Conservation (phyloP, 2,888 invertebrate genomes). For the Anagyrus pseudococci region DNA sequence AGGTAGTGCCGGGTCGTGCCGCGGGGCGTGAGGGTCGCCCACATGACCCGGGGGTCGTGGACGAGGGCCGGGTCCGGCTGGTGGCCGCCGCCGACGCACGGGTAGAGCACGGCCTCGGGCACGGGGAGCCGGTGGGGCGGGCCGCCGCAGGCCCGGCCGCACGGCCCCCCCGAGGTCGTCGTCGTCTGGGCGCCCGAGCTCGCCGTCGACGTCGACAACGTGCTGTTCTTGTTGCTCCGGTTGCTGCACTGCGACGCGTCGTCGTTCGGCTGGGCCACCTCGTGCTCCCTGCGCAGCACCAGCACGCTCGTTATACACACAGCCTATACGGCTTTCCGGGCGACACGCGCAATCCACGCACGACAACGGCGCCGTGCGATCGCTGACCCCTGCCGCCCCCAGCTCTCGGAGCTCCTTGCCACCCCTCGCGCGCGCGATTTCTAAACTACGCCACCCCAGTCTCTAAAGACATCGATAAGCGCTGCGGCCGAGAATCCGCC, state of each 20-base stretch:
- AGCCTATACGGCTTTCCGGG: too few relatives aligned
- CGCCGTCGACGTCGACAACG: constrained; percentile 55
- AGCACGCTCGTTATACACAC: neutral
- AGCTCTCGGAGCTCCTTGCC: too few relatives aligned
- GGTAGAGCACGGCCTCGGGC: constrained; percentile 67
- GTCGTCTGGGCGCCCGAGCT: constrained; percentile 55
- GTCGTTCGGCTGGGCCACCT: constrained; percentile 32
- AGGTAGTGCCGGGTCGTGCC: constrained; percentile 76
- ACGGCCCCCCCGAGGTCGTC: constrained; percentile 41
- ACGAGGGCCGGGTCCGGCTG: constrained; percentile 18
- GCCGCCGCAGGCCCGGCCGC: constrained; percentile 6
- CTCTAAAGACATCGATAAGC: too few relatives aligned
- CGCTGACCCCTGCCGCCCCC: too few relatives aligned
- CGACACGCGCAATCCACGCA: too few relatives aligned
- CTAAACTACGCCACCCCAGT: too few relatives aligned
- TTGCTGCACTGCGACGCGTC: constrained; percentile 46
- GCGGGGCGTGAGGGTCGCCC: constrained; percentile 85
- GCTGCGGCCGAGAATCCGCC: too few relatives aligned
- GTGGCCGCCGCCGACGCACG: constrained; percentile 59
- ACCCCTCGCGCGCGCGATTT: too few relatives aligned
- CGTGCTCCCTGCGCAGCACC: constrained; percentile 9
- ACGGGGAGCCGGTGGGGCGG: constrained; percentile 55
- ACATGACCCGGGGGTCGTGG: constrained; percentile 69
- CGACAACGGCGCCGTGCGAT: too few relatives aligned
- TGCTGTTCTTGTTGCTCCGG: constrained; percentile 54